Percentiles rank a stretch among this genome's conserved stretches.
These are phyloP conservation scores for Arctocebus calabarensis DNA, from an alignment of 2,797 vertebrate genomes.

Conservation along the genomic window DNA sequence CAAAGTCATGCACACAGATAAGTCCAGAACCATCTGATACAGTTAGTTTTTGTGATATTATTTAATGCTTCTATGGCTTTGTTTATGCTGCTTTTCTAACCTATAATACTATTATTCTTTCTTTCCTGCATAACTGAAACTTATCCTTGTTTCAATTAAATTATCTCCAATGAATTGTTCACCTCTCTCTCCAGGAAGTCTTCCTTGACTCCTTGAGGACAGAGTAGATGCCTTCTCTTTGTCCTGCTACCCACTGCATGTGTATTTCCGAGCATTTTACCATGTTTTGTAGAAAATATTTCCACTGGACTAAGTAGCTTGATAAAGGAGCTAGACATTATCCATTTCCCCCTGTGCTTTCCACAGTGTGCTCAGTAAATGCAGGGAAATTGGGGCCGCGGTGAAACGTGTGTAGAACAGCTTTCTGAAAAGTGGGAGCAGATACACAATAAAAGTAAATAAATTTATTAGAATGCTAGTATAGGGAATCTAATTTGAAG, in stretches of 20 bases:
- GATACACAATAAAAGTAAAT: neutral
- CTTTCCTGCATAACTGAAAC: neutral
- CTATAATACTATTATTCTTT: neutral
- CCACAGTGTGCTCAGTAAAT: neutral
- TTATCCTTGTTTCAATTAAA: neutral
- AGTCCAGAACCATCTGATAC: neutral
- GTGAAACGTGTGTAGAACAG: neutral
- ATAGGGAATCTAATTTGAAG: neutral
- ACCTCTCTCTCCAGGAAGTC: neutral
- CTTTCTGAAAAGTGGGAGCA: neutral
- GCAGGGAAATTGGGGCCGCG: neutral
- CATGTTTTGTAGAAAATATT: neutral
- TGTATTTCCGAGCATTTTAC: neutral
- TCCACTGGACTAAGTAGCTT: neutral
- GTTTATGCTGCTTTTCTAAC: neutral
- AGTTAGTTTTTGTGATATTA: neutral
- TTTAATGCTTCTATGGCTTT: neutral
- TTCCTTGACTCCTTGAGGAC: neutral
- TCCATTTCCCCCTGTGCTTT: neutral
- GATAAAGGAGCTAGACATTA: neutral
- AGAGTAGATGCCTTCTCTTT: neutral
- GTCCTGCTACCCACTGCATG: neutral
- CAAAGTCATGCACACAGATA: neutral
- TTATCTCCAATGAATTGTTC: neutral
- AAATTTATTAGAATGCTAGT: neutral